These are phyloP conservation scores for Loriculus beryllinus DNA, from an alignment of 2,797 vertebrate genomes.

Conservation along the genomic window DNA sequence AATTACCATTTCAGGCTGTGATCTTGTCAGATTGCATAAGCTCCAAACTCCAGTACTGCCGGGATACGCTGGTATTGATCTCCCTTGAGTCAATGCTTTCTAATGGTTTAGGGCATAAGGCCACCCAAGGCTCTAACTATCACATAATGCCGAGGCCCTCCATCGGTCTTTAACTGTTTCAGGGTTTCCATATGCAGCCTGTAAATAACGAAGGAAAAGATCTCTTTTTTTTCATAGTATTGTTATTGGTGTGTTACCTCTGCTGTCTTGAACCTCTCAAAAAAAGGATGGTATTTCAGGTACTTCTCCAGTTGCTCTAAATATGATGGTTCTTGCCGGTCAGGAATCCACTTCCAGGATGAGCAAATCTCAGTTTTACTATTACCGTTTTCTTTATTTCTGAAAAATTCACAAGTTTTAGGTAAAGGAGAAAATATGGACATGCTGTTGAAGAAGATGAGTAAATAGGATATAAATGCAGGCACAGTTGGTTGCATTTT, in stretches of 20 bases:
- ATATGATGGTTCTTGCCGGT: not conserved
- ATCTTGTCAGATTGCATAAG: not conserved
- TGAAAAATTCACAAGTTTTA: not conserved
- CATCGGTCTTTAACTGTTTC: not conserved
- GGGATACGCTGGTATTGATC: not conserved
- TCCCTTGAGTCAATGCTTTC: not conserved
- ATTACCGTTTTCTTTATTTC: not conserved
- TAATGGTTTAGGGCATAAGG: not conserved
- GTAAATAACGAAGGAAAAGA: not conserved
- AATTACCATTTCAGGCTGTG: not conserved
- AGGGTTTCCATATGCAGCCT: not conserved
- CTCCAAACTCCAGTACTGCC: not conserved
- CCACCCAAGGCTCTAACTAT: not conserved
- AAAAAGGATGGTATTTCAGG: not conserved
- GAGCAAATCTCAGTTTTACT: not conserved
- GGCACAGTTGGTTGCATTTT: not conserved
- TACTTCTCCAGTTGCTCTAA: not conserved
- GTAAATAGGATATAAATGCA: not conserved
- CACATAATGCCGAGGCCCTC: not conserved
- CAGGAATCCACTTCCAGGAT: not conserved
- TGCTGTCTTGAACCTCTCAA: not conserved
- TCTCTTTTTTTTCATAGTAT: not conserved
- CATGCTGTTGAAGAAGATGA: not conserved
- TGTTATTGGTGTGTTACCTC: not conserved
- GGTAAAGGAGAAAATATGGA: not conserved